phyloP scores from a whole-genome alignment of 2,113 vertebrate genomes.

The Antechinus flavipes region DNA sequence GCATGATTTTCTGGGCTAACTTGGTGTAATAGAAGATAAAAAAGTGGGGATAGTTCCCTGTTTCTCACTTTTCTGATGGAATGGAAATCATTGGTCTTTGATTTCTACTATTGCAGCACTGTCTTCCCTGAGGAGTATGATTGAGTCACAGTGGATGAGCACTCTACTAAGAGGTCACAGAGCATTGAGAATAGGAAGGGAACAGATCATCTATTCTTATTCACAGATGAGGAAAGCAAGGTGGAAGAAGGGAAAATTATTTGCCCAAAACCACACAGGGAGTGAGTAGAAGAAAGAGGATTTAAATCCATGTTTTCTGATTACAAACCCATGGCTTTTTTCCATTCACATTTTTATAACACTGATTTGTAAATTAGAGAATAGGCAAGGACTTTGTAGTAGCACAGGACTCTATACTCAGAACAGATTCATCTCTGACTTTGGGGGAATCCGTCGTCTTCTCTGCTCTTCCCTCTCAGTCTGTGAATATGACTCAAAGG shows the following conservation, averaged over 20 bases:
- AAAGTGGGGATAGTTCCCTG: no score
- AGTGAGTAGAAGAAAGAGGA: background rate
- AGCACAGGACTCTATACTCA: no score
- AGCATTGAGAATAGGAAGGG: no score
- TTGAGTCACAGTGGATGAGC: background rate
- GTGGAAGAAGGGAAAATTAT: background rate
- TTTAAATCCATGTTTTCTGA: background rate
- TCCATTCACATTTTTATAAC: background rate
- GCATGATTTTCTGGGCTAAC: no score
- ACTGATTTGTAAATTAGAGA: background rate
- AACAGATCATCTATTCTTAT: background rate
- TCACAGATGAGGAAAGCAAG: background rate
- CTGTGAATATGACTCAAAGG: background rate
- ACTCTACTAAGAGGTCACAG: no score
- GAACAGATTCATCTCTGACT: background rate
- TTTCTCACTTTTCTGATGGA: background rate
- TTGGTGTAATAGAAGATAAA: no score
- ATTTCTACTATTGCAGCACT: background rate
- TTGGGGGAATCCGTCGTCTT: background rate
- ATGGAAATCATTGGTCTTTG: background rate
- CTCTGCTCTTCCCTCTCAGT: background rate
- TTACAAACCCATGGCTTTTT: background rate
- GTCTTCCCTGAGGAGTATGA: background rate
- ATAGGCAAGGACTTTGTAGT: background rate
- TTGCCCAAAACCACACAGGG: background rate